Conservation (phyloP, 2,888 invertebrate genomes). For the Tenthredo notha region DNA sequence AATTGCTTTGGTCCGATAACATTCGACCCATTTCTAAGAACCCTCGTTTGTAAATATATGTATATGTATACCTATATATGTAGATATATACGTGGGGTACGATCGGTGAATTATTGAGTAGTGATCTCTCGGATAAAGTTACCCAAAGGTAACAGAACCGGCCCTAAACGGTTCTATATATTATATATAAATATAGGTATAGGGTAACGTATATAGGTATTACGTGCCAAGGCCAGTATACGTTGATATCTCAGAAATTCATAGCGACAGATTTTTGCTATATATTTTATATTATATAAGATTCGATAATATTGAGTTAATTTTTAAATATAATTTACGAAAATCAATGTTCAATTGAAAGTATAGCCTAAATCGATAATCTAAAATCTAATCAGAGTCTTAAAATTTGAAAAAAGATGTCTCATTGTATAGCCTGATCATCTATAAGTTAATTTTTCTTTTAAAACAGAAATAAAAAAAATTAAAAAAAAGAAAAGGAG, state of each 20-base stretch:
- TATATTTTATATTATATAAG: neutral
- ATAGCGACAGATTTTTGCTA: neutral
- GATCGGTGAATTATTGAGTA: neutral
- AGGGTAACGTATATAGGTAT: neutral
- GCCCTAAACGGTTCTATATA: neutral
- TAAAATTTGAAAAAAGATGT: neutral
- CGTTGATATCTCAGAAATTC: neutral
- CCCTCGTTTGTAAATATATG: neutral
- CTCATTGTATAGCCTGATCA: neutral
- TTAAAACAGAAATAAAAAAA: neutral
- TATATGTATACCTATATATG: neutral
- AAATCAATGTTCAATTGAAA: neutral
- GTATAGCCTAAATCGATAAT: neutral
- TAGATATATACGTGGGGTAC: neutral
- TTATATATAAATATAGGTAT: neutral
- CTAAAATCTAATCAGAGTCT: neutral
- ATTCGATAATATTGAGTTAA: neutral
- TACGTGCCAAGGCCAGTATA: constrained; percentile 15
- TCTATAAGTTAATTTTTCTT: neutral
- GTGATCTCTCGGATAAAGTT: constrained; percentile 4
- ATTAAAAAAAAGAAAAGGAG: neutral
- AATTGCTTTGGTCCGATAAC: neutral
- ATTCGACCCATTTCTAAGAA: neutral
- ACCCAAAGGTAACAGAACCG: constrained; percentile 12
- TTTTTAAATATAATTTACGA: neutral